A percentile compares a stretch with the other conserved stretches of the same genome.
Conservation (phyloP, 2,888 invertebrate genomes). For the Rhynchonema sp. region DNA sequence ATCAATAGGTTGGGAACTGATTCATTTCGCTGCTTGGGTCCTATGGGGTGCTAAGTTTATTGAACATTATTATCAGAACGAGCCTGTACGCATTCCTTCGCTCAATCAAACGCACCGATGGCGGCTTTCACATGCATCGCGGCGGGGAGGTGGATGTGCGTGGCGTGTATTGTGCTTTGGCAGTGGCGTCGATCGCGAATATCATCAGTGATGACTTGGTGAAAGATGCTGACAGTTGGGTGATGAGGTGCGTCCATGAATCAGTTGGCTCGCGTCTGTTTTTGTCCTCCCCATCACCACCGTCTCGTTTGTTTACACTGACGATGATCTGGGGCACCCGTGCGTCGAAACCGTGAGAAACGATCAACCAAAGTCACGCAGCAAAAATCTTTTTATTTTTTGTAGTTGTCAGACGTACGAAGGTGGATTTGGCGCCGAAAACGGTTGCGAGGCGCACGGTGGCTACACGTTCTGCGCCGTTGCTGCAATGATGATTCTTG, state of each 20-base stretch:
- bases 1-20: constrained; percentile 51
- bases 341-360: too few species aligned
- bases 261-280: not conserved
- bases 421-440: constrained; percentile 85
- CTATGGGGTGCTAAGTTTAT: too few species aligned
- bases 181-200: constrained; percentile 67
- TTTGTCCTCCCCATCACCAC: too few species aligned
- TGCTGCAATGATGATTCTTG: constrained; percentile 63
- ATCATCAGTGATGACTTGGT: constrained; percentile 52
- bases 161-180: constrained; percentile 86
- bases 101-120: constrained; percentile 56
- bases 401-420: constrained; percentile 86
- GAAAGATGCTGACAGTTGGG: constrained; percentile 72
- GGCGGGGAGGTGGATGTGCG: constrained; percentile 56
- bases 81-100: constrained; percentile 55
- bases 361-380: too few species aligned
- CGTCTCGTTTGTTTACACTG: too few species aligned
- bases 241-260: constrained; percentile 41
- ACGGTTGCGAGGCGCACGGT: constrained; percentile 91
- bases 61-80: constrained; percentile 39
- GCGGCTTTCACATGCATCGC: constrained; percentile 72
- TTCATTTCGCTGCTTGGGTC: too few species aligned
- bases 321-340: too few species aligned
- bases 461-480: constrained; percentile 97
- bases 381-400: too few species aligned